Percentiles rank a stretch among this genome's conserved stretches.
These are phyloP conservation scores for Microctenopoma stevenorrisi DNA, from an alignment of 2,797 vertebrate genomes.

Conservation along the genomic window DNA sequence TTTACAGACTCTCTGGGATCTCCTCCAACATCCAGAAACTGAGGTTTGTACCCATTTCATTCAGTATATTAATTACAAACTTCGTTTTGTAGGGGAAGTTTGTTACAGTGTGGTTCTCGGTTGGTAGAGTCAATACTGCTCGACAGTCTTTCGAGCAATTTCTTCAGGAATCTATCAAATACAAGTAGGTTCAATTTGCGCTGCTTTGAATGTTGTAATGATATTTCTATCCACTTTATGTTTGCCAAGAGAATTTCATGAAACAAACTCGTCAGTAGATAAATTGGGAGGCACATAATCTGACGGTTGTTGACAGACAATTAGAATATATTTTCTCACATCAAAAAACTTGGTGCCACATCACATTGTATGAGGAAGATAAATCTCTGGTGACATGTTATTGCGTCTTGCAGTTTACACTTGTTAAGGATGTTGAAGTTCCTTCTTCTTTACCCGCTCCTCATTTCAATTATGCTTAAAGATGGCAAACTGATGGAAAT, in stretches of 20 bases:
- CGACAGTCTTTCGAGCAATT: conserved; percentile 10
- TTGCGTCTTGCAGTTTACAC: conserved; percentile 3
- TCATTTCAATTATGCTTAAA: background rate
- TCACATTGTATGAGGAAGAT: conserved; percentile 3
- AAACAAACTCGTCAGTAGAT: conserved; percentile 34
- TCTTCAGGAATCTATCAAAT: conserved; percentile 27
- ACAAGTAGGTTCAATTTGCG: conserved; percentile 32
- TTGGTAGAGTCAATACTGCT: background rate
- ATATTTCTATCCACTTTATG: conserved; percentile 33
- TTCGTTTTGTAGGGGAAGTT: background rate
- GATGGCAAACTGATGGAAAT: background rate
- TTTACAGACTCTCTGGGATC: conserved; percentile 96
- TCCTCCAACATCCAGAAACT: conserved; percentile 99
- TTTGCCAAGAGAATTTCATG: conserved; percentile 26
- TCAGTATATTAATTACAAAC: background rate
- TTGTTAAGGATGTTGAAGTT: background rate
- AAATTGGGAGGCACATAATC: conserved; percentile 13
- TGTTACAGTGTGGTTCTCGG: background rate
- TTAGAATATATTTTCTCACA: conserved; percentile 14
- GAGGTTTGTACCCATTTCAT: conserved; percentile 80
- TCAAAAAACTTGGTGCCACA: conserved; percentile 13
- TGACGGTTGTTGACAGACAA: conserved; percentile 29
- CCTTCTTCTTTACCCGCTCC: background rate
- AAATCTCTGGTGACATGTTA: background rate
- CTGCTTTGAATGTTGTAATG: conserved; percentile 10